Evolutionary conservation across 30 jellyfish, hydroid and myxozoan species (phyloP), one percentile per base, ranked within the genome.

Genomic region (Chrysaora quinquecirrha): DNA sequence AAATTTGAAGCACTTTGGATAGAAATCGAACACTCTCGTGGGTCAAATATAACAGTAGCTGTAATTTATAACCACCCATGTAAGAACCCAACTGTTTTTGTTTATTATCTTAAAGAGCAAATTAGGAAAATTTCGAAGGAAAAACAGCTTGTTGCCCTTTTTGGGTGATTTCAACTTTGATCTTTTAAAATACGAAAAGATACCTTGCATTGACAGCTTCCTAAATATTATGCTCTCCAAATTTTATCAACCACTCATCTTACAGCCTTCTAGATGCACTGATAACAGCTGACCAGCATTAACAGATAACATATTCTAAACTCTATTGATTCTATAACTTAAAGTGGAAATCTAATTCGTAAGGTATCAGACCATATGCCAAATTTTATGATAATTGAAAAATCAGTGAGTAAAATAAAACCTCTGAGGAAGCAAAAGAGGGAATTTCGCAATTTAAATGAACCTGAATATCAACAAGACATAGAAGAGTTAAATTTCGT

Each of bases 111-210:
- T 38, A 14, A 38, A 38, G 14, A 7, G 19, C 71, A n/a, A 58
- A 21, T 38, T 14, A 38, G 54, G 14, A 38, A 6, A 38, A 38
- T 38, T 38, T 38, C 54, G 6, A 38, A 38, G 19, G 71, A 58
- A 58, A 58, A 58, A 10, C 7, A 58, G 19, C 29, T n/a, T n/a
- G 71, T 25, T 7, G 33, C 33, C 71, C 7, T 58, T 3, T 3
- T 21, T 19, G 9, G 71, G 71, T 4, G 71, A 58, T 25, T 58
- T 58, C 71, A 58, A 58, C 71, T 20, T 58, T 58, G 71, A 58
- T 19, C 71, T 58, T 25, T 47, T 58, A 58, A 58, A 58, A 58
- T 58, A 21, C 19, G 33, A 58, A 19, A 25, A 58, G 20, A 19
- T n/a, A 9, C 71, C 71, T n/a, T 4, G 33, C 9, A 58, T 58